phyloP scores from a whole-genome alignment of 2,888 invertebrate genomes.

The Prionchulus punctatus region DNA sequence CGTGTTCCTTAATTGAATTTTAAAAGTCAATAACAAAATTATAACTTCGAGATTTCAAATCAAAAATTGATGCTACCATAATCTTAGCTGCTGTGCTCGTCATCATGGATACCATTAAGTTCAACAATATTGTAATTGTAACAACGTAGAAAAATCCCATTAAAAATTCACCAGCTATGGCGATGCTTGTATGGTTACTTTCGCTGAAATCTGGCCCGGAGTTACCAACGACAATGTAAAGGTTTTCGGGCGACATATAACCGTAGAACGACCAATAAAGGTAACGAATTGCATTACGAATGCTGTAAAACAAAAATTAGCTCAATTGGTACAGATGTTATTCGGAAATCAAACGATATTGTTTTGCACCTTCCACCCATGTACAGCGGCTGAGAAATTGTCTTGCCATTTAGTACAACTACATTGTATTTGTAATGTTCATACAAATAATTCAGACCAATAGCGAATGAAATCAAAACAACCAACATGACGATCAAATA shows the following conservation, averaged over 20 bases:
- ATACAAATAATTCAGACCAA: conserved; percentile 20
- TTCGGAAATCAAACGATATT: too few relatives aligned
- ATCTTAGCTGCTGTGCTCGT: conserved; percentile 23
- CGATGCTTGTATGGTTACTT: neutral
- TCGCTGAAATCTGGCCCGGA: conserved; percentile 13
- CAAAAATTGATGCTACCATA: too few relatives aligned
- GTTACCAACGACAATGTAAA: conserved; percentile 17
- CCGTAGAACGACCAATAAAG: conserved; percentile 25
- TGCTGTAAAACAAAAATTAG: conserved; percentile 9
- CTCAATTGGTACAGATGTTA: too few relatives aligned
- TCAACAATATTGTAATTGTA: conserved; percentile 21
- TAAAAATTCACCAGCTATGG: conserved; percentile 9
- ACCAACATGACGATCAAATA: conserved; percentile 25
- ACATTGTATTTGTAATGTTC: conserved; percentile 14
- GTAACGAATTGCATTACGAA: conserved; percentile 11
- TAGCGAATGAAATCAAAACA: conserved; percentile 24
- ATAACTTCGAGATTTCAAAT: too few relatives aligned
- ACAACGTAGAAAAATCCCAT: conserved; percentile 19
- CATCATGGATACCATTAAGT: conserved; percentile 23
- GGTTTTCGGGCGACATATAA: conserved; percentile 16
- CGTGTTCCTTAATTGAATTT: conserved; percentile 20
- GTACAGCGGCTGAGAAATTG: neutral
- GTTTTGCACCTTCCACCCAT: too few relatives aligned
- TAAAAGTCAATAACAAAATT: too few relatives aligned
- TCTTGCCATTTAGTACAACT: neutral